These are phyloP conservation scores for Triplophysa rosa DNA, from an alignment of 2,113 vertebrate species.

Conservation along the genomic window DNA sequence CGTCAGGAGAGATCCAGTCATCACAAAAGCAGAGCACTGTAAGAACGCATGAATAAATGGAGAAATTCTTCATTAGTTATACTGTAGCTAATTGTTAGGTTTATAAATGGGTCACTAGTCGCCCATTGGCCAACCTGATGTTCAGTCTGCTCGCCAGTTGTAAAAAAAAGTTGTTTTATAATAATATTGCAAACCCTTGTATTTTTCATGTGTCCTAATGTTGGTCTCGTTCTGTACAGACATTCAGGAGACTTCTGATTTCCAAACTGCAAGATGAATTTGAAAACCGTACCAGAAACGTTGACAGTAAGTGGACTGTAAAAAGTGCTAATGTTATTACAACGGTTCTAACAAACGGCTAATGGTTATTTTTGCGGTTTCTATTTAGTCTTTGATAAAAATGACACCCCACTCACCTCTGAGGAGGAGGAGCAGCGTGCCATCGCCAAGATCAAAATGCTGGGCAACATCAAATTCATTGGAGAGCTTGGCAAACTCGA, in stretches of 20 bases:
- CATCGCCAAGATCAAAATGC: slow-evolving; percentile 99
- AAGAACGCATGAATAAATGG: slow-evolving; percentile 52
- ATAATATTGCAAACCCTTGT: no score
- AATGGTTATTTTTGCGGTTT: background rate
- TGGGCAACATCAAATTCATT: slow-evolving; percentile 99
- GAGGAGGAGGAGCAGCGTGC: slow-evolving; percentile 99
- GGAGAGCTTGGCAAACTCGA: slow-evolving; percentile 99
- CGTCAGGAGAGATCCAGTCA: slow-evolving; percentile 82
- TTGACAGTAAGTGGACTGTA: slow-evolving; percentile 84
- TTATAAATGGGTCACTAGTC: no score
- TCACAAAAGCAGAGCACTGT: slow-evolving; percentile 96
- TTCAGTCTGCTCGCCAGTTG: no score
- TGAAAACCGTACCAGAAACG: slow-evolving; percentile 99
- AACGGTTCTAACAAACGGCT: background rate
- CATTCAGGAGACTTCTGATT: slow-evolving; percentile 99
- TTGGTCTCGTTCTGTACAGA: slow-evolving; percentile 70
- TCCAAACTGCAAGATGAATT: slow-evolving; percentile 99
- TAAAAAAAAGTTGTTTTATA: no score
- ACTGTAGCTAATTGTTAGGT: no score
- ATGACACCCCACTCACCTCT: slow-evolving; percentile 95
- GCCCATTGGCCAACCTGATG: no score
- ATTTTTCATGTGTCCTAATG: background rate
- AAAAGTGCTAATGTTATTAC: background rate
- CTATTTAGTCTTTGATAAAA: slow-evolving; percentile 93
- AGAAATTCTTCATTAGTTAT: background rate